Percentiles rank a stretch among this genome's conserved stretches.
Conservation (phyloP, 2,797 vertebrate species). For the Pteropus rufus region DNA sequence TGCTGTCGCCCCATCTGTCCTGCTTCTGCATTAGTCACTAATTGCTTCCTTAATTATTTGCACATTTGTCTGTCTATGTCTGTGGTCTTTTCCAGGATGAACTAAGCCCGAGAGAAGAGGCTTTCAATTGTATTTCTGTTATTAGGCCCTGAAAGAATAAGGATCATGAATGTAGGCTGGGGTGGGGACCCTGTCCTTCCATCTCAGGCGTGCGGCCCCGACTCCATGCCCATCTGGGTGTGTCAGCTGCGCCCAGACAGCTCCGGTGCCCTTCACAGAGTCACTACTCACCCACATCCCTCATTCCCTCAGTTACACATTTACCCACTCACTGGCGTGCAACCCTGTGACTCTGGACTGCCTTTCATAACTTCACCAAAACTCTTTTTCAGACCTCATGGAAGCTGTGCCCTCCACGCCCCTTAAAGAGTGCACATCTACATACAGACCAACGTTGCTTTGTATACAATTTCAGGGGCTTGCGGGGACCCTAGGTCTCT, state of each 20-base stretch:
- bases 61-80: neutral
- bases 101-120: neutral
- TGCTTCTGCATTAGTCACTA: conserved; percentile 66
- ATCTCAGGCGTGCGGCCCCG: neutral
- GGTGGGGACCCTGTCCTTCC: neutral
- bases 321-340: neutral
- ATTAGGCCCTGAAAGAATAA: neutral
- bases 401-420: neutral
- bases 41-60: conserved; percentile 42
- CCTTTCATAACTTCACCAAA: neutral
- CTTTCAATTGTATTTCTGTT: neutral
- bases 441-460: neutral
- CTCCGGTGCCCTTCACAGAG: neutral
- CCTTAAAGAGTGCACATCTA: neutral
- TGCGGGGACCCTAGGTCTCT: neutral
- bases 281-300: neutral
- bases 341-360: neutral
- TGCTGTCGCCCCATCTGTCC: conserved; percentile 77
- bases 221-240: neutral
- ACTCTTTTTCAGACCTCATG: neutral
- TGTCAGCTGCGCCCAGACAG: neutral
- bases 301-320: neutral
- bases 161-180: neutral
- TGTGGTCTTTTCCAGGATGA: conserved; percentile 50
- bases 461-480: neutral